Evolutionary conservation across 2,888 invertebrate species (phyloP), one percentile per base, ranked within the genome.

Genomic region (Scaptomyza caliginosa): DNA sequence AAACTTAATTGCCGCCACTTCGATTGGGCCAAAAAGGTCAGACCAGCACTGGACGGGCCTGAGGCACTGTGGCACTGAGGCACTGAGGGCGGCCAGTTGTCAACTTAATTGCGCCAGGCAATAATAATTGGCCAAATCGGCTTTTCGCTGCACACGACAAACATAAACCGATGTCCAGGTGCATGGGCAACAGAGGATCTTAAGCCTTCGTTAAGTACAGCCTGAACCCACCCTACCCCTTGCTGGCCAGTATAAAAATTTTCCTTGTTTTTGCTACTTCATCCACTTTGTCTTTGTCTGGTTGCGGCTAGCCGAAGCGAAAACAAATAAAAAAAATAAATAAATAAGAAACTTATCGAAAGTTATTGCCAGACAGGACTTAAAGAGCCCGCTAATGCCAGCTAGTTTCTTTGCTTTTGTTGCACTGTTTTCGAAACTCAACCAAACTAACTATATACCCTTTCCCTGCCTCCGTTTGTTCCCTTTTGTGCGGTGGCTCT

Each of bases 121-220:
- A 77, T 74, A 81, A 77, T 79, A 82, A 80, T 80, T 80, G 77
- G 74, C 65, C 65, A 77, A 81, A 80, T 69, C 79, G 65, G 82
- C 68, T 80, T 80, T 80, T 40, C 52, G 13, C 63, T 40, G 63
- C 54, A 38, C 54, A 39, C 57, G 34, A 40, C 58, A 60, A 42
- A 63, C 54, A 32, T 55, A 58, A 58, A 52, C 67, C 43, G 48
- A 30, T 52, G 7, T 49, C 38, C 59, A 54, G 67, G 59, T 58
- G 66, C 52, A 46, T 5, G 28, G 28, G 26, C 43, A 17, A n/a
- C 45, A 26, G 23, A 51, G 36, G 30, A 51, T 28, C 60, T 66
- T 32, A 70, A 42, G 55, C 58, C 50, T 17, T 11, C 19, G 17
- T 54, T 42, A 67, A 65, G 48, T 24, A 40, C 30, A 19, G 48